These are phyloP conservation scores for Mus musculus DNA, from an alignment of 2,113 vertebrate species.

Conservation along the genomic window DNA sequence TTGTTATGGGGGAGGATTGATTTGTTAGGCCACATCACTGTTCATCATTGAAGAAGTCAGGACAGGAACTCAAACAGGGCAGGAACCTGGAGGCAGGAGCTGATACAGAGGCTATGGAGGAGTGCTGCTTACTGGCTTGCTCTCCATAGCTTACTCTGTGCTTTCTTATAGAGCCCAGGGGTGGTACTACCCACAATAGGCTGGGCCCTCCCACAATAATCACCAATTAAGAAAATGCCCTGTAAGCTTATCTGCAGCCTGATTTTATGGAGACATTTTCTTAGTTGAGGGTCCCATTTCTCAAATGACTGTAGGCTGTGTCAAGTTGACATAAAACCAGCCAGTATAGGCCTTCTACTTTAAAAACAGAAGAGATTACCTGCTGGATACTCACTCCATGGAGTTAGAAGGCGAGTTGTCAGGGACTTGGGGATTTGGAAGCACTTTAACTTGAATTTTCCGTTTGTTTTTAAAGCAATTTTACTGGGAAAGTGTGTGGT, in stretches of 20 bases:
- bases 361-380: not conserved
- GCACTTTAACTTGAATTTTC: slow-evolving; percentile 28
- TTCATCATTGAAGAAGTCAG: not conserved
- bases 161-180: not conserved
- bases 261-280: not conserved
- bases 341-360: not conserved
- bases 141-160: not conserved
- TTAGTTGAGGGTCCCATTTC: not conserved
- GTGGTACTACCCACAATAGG: not conserved
- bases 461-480: slow-evolving; percentile 48
- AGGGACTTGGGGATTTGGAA: slow-evolving; percentile 53
- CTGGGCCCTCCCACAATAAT: not conserved
- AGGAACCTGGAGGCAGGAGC: not conserved
- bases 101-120: not conserved
- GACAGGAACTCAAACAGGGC: not conserved
- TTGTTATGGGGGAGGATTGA: not conserved
- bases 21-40: not conserved
- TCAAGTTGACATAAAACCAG: not conserved
- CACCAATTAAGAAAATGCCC: not conserved
- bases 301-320: not conserved
- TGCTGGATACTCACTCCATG: not conserved
- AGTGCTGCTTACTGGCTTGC: not conserved
- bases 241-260: not conserved
- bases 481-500: slow-evolving; percentile 28
- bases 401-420: slow-evolving; percentile 39